Percentiles rank a stretch among this genome's conserved stretches.
phyloP scores from a whole-genome alignment of 2,888 invertebrate genomes.

The Enoplolaimus lenunculus region DNA sequence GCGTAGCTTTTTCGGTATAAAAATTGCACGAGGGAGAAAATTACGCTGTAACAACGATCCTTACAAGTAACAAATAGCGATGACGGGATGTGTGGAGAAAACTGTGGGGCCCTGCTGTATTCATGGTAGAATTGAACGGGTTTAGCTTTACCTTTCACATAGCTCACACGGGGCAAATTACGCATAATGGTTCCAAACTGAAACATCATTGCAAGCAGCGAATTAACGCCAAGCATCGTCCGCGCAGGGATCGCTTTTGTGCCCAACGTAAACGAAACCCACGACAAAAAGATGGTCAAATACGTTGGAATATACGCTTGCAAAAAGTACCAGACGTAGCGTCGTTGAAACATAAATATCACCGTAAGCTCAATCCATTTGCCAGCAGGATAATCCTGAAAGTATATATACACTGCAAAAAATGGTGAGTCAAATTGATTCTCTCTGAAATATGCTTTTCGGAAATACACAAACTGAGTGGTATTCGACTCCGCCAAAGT shows the following conservation, averaged over 20 bases:
- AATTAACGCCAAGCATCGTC: constrained; percentile 36
- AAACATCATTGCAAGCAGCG: constrained; percentile 35
- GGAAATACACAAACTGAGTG: too few species aligned
- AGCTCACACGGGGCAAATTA: constrained; percentile 37
- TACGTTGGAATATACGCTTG: constrained; percentile 40
- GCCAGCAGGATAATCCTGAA: constrained; percentile 21
- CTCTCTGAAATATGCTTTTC: too few species aligned
- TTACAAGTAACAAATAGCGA: too few species aligned
- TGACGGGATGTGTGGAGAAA: too few species aligned
- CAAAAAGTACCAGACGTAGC: constrained; percentile 32
- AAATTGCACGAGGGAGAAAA: too few species aligned
- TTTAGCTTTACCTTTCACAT: constrained; percentile 38
- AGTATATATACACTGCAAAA: too few species aligned
- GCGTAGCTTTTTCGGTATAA: too few species aligned
- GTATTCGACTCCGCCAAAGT: too few species aligned
- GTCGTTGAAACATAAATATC: constrained; percentile 12
- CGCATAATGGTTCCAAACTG: constrained; percentile 34
- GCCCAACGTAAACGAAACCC: constrained; percentile 38
- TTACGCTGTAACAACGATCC: too few species aligned
- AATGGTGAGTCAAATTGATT: too few species aligned
- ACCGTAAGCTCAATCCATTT: constrained; percentile 17
- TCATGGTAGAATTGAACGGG: too few species aligned
- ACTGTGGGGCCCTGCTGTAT: too few species aligned
- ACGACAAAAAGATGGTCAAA: constrained; percentile 37
- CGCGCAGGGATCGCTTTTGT: constrained; percentile 36